phyloP scores from a whole-genome alignment of 2,797 vertebrate species.

The Phaenicophaeus curvirostris region DNA sequence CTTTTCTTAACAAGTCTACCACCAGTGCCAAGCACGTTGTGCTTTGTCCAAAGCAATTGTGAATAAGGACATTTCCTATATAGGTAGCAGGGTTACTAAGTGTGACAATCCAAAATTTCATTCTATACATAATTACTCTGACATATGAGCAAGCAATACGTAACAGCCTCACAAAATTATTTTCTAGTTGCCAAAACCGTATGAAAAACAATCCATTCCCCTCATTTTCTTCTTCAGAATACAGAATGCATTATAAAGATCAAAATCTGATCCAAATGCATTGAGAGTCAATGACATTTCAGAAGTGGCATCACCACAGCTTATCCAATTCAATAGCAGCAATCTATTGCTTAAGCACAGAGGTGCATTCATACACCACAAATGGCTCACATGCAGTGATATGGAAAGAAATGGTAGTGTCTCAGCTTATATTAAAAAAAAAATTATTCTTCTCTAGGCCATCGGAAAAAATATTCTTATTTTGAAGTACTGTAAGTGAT shows the following conservation, averaged over 20 bases:
- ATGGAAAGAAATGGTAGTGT: neutral
- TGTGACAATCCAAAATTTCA: neutral
- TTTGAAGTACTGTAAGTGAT: constrained; percentile 34
- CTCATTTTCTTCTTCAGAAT: neutral
- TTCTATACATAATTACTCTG: neutral
- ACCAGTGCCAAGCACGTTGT: neutral
- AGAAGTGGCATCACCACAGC: neutral
- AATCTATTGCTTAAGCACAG: neutral
- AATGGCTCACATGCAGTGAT: neutral
- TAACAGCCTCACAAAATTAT: neutral
- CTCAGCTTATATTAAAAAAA: neutral
- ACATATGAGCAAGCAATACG: neutral
- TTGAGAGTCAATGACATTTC: neutral
- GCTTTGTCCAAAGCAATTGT: neutral
- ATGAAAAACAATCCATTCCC: neutral
- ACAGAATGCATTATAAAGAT: neutral
- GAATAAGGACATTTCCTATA: neutral
- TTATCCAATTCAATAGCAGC: neutral
- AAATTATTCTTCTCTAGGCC: neutral
- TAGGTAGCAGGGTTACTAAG: neutral
- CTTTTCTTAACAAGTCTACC: neutral
- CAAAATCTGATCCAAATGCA: constrained; percentile 13
- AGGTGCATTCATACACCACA: neutral
- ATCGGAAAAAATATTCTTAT: neutral
- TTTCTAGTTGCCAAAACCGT: neutral